Conservation (phyloP, 2,797 vertebrate genomes). For the Phrynocephalus vlangalii region DNA sequence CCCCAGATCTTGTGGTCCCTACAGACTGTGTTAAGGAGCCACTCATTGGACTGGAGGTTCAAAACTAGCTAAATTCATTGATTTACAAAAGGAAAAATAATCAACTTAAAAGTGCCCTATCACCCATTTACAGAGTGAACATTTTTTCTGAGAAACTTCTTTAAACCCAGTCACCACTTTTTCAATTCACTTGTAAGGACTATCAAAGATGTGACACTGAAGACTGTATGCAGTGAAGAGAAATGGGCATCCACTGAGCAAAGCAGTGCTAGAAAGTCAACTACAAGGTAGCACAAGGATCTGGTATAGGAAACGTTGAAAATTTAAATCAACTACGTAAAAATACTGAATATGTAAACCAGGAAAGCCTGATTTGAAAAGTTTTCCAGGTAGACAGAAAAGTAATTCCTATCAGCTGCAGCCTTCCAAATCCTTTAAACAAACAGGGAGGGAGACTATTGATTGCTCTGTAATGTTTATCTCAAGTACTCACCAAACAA, state of each 20-base stretch:
- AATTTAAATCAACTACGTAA: slow-evolving; percentile 39
- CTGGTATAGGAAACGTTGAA: slow-evolving; percentile 25
- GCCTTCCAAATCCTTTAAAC: slow-evolving; percentile 60
- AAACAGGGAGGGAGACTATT: slow-evolving; percentile 51
- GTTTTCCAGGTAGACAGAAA: slow-evolving; percentile 52
- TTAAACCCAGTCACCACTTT: not conserved
- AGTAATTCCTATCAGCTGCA: slow-evolving; percentile 46
- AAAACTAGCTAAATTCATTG: slow-evolving; percentile 12
- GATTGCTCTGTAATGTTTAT: slow-evolving; percentile 65
- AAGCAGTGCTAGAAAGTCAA: slow-evolving; percentile 45
- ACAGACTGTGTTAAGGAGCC: not conserved
- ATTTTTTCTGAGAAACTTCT: not conserved
- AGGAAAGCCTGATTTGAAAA: slow-evolving; percentile 60
- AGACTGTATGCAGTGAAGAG: not conserved
- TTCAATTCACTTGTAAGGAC: slow-evolving; percentile 11
- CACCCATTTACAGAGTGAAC: not conserved
- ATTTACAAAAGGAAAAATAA: slow-evolving; percentile 38
- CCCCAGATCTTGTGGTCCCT: slow-evolving; percentile 24
- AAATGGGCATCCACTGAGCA: not conserved
- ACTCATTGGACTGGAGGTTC: slow-evolving; percentile 9
- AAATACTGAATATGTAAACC: slow-evolving; percentile 42
- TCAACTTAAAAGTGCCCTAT: slow-evolving; percentile 32
- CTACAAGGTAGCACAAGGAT: slow-evolving; percentile 26
- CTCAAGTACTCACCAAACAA: slow-evolving; percentile 63
- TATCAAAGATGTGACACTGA: not conserved